Evolutionary conservation across 2,888 invertebrate genomes (phyloP).

Genomic region (Ochropleura leucogaster): DNA sequence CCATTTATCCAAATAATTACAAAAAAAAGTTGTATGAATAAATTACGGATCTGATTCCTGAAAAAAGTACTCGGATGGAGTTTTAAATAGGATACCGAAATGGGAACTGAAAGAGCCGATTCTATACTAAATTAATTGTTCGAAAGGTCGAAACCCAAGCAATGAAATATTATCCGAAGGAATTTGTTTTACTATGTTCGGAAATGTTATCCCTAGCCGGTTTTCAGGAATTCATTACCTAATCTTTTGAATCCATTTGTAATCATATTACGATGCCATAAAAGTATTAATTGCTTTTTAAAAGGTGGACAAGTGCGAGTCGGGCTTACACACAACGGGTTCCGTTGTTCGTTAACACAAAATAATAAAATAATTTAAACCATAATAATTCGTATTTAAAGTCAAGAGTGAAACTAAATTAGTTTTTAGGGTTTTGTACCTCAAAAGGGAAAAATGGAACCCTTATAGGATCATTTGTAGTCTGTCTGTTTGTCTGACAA

Average conservation of each 20-base stretch:
- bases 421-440: too few species aligned
- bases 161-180: constrained; percentile 48
- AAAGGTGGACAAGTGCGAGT: not conserved
- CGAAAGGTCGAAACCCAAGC: constrained; percentile 18
- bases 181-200: constrained; percentile 31
- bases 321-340: too few species aligned
- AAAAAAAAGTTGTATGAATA: constrained; percentile 20
- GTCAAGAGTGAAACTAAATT: too few species aligned
- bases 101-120: constrained; percentile 50
- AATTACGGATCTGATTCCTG: constrained; percentile 21
- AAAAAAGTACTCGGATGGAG: constrained; percentile 44
- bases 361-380: too few species aligned
- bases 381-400: too few species aligned
- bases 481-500: too few species aligned
- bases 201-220: constrained; percentile 25
- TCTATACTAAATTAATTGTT: constrained; percentile 56
- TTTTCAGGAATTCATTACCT: constrained; percentile 28
- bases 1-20: constrained; percentile 18
- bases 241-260: constrained; percentile 31
- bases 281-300: not conserved
- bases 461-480: too few species aligned
- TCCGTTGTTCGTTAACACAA: too few species aligned
- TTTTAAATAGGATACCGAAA: constrained; percentile 47
- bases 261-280: constrained; percentile 1
- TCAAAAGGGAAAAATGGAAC: too few species aligned